Base-by-base conservation (phyloP, 2,888 invertebrate genomes). In the Pyrrhosoma nymphula region DNA sequence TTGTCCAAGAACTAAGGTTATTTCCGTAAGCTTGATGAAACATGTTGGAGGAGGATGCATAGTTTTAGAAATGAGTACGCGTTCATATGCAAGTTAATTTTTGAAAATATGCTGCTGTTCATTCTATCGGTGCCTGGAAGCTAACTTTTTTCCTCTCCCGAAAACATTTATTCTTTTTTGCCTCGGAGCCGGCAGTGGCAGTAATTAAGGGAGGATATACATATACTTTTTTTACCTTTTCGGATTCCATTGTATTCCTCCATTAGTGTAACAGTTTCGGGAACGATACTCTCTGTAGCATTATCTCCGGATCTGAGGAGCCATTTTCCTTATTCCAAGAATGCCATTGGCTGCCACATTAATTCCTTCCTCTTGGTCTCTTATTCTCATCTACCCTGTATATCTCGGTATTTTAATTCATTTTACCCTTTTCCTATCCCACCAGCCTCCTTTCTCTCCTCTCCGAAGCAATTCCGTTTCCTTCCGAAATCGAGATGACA, bases 391-490 rank as follows among this genome's bases (percentile, higher is more conserved):
- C 82, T 69, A n/a, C 82, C 14, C 82, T 82, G 82, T 82, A 35
- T 82, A 82, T 82, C 82, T 82, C 82, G 16, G 82, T 82, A 82
- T 82, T 82, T 82, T 82, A 82, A 82, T 82, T 82, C 35, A 82
- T 82, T 82, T 69, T 69, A 69, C n/a, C 69, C 20, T 23, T 69
- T n/a, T 69, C 69, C 69, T 20, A 12, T 69, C 69, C n/a, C 69
- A 6, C 69, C 10, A 18, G n/a, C n/a, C n/a, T 12, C 69, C 82
- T 4, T 35, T n/a, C 82, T 16, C 82, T 35, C 35, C 3, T 14
- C 35, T 82, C 35, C 82, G 35, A 30, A 4, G 18, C 82, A 35
- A 82, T 82, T 18, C 82, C 82, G 14, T 82, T 82, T 82, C 82
- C 82, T 82, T 35, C 35, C 82, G 82, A 82, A 82, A 30, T 16